Conservation (phyloP, 2,797 vertebrate genomes). For the Podarcis siculus region DNA sequence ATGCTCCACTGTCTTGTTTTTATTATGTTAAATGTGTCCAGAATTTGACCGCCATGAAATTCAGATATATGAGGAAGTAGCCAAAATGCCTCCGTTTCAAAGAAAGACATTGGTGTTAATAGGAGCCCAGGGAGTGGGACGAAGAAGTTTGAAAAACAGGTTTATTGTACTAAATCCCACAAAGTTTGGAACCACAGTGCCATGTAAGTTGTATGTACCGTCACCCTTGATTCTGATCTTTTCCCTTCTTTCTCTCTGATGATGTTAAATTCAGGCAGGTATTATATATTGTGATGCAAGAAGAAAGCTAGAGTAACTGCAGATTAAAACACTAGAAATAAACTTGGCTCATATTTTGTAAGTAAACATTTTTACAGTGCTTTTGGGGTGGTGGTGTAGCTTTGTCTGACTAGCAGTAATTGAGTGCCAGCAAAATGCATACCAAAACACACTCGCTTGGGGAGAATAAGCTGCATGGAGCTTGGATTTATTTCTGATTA, state of each 20-base stretch:
- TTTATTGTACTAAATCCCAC: slow-evolving; percentile 93
- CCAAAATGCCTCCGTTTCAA: slow-evolving; percentile 98
- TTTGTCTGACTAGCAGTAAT: not conserved
- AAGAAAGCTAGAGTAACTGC: not conserved
- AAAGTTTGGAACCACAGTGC: slow-evolving; percentile 95
- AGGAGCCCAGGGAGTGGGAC: slow-evolving; percentile 96
- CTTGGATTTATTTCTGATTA: not conserved
- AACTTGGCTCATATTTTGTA: not conserved
- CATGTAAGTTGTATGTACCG: slow-evolving; percentile 85
- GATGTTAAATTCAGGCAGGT: not conserved
- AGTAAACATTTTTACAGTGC: not conserved
- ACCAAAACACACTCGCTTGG: not conserved
- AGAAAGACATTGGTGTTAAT: slow-evolving; percentile 97
- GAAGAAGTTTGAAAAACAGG: slow-evolving; percentile 97
- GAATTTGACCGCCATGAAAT: slow-evolving; percentile 99
- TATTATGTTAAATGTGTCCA: slow-evolving; percentile 65
- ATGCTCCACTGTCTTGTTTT: slow-evolving; percentile 12
- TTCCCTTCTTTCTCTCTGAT: not conserved
- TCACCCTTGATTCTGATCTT: not conserved
- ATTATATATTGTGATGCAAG: not conserved
- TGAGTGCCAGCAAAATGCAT: not conserved
- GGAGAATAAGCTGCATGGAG: not conserved
- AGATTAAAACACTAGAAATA: not conserved
- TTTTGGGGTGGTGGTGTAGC: not conserved
- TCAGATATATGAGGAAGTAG: slow-evolving; percentile 97